Conservation (phyloP, 2,888 invertebrate genomes). For the Chelonus formosanus region DNA sequence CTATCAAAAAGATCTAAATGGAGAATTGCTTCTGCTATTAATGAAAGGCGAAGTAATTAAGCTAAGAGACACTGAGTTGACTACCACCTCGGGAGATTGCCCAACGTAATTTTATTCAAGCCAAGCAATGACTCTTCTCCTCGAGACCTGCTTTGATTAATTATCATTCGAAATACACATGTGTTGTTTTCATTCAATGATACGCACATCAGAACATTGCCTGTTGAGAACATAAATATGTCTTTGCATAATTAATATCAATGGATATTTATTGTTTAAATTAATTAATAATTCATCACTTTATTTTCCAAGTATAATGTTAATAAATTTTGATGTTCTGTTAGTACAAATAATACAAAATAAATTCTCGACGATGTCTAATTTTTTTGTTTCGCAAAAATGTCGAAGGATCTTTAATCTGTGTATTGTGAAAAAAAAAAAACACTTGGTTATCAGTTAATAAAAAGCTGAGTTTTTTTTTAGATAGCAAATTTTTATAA, state of each 20-base stretch:
- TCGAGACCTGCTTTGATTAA: slow-evolving; percentile 48
- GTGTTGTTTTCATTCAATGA: slow-evolving; percentile 8
- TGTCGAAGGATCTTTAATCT: no score
- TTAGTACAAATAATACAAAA: no score
- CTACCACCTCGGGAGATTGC: slow-evolving; percentile 51
- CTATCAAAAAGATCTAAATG: slow-evolving; percentile 50
- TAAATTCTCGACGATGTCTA: no score
- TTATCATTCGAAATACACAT: slow-evolving; percentile 47
- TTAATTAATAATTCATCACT: neutral
- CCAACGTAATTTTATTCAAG: slow-evolving; percentile 42
- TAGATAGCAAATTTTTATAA: no score
- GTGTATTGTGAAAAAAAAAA: no score
- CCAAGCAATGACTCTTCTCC: slow-evolving; percentile 23
- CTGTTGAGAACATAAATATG: slow-evolving; percentile 12
- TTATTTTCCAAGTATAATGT: no score
- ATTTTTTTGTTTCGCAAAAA: no score
- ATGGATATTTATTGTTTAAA: slow-evolving; percentile 9
- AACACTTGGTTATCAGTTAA: no score
- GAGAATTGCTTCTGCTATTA: slow-evolving; percentile 47
- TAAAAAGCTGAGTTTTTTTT: no score
- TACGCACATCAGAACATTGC: slow-evolving; percentile 3
- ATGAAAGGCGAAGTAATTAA: slow-evolving; percentile 56
- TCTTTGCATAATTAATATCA: slow-evolving; percentile 7
- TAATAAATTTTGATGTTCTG: no score
- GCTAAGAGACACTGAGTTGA: slow-evolving; percentile 47